Percentiles rank a stretch among this genome's conserved stretches.
phyloP scores from a whole-genome alignment of 2,113 vertebrate genomes.

The Oryzias celebensis region DNA sequence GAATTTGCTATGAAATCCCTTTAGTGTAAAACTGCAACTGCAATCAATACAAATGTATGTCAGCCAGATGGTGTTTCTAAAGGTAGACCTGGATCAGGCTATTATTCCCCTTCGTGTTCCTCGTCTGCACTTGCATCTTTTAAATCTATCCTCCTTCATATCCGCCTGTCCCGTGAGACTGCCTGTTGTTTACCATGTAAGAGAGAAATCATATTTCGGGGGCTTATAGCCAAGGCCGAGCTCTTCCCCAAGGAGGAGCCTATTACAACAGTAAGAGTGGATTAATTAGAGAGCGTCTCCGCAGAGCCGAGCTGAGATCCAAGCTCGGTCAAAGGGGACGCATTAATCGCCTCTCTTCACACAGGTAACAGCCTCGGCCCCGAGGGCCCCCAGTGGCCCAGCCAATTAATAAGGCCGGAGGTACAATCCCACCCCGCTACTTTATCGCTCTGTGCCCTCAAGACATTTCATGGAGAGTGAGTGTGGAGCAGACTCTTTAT shows the following conservation, averaged over 20 bases:
- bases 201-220: slow-evolving; percentile 89
- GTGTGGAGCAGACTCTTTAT: slow-evolving; percentile 43
- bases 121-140: slow-evolving; percentile 32
- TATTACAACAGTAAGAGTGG: slow-evolving; percentile 94
- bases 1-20: too few relatives aligned
- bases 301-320: slow-evolving; percentile 79
- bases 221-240: slow-evolving; percentile 63
- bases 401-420: slow-evolving; percentile 76
- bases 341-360: slow-evolving; percentile 75
- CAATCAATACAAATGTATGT: slow-evolving; percentile 26
- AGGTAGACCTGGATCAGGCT: slow-evolving; percentile 9
- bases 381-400: slow-evolving; percentile 53
- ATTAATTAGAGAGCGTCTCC: slow-evolving; percentile 92
- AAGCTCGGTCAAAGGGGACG: slow-evolving; percentile 79
- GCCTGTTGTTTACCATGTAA: slow-evolving; percentile 90
- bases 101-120: slow-evolving; percentile 30
- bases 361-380: slow-evolving; percentile 73
- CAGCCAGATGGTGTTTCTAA: slow-evolving; percentile 9
- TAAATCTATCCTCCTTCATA: slow-evolving; percentile 50
- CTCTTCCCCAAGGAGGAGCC: slow-evolving; percentile 82
- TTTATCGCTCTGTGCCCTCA: slow-evolving; percentile 67
- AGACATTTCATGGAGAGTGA: slow-evolving; percentile 63
- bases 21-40: slow-evolving; percentile 16
- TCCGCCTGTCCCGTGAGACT: slow-evolving; percentile 71
- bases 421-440: slow-evolving; percentile 64